These are phyloP conservation scores for Halcyon leucocephala DNA, from an alignment of 2,797 vertebrate genomes.

Conservation along the genomic window DNA sequence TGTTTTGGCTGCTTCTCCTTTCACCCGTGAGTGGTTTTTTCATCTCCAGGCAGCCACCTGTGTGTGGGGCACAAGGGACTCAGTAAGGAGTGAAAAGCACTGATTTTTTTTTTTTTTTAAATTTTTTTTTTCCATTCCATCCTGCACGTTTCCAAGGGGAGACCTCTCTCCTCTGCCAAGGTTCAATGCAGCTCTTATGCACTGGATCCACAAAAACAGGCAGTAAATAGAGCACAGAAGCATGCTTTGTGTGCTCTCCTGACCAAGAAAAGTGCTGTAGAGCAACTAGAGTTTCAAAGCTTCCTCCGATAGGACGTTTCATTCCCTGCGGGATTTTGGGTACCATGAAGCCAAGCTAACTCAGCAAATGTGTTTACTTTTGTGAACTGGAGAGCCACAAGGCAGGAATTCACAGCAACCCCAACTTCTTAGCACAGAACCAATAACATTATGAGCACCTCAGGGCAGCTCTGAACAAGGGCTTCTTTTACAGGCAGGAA, in stretches of 20 bases:
- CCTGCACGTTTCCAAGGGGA: slow-evolving; percentile 50
- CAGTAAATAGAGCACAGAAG: slow-evolving; percentile 65
- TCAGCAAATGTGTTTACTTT: slow-evolving; percentile 63
- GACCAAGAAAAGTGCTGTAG: slow-evolving; percentile 37
- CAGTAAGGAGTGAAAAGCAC: slow-evolving; percentile 50
- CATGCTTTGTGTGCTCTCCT: slow-evolving; percentile 55
- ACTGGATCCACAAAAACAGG: background rate
- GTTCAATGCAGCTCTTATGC: slow-evolving; percentile 77
- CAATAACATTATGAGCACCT: slow-evolving; percentile 72
- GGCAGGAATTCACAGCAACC: slow-evolving; percentile 75
- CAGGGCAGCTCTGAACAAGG: slow-evolving; percentile 73
- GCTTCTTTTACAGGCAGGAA: slow-evolving; percentile 69
- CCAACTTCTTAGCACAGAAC: slow-evolving; percentile 58
- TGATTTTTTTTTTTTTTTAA: background rate
- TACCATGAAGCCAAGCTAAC: slow-evolving; percentile 15
- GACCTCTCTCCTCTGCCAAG: slow-evolving; percentile 43
- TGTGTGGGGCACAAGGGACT: slow-evolving; percentile 53
- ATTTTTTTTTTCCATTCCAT: slow-evolving; percentile 64
- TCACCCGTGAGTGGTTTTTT: slow-evolving; percentile 21
- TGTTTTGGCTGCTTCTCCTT: slow-evolving; percentile 33
- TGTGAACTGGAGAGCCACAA: slow-evolving; percentile 70
- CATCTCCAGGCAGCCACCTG: slow-evolving; percentile 50
- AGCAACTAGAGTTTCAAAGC: slow-evolving; percentile 75
- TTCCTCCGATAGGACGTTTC: slow-evolving; percentile 59
- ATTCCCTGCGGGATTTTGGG: slow-evolving; percentile 52